Base-by-base conservation (phyloP, 1,140 invertebrate species). In the Calephelis nemesis region DNA sequence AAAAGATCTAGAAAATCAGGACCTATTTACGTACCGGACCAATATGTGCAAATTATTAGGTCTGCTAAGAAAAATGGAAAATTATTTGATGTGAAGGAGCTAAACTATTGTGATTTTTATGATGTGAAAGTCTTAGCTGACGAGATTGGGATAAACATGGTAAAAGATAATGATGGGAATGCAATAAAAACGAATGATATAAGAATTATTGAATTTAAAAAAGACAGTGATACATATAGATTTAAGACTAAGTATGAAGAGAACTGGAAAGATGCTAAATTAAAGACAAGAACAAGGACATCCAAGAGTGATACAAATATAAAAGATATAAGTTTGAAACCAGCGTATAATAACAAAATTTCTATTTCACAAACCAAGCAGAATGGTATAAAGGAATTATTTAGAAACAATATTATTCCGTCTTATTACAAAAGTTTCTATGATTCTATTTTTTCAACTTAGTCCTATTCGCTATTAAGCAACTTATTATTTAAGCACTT, bases 81-180 rank as follows among this genome's bases (percentile, higher is more conserved):
- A 62, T 40, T 62, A 62, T 62, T 40, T 40, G 60, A 62, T 30
- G 30, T 40, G 39, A 62, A 62, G 30, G 60, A 62, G 30, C 11
- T 62, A 62, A 62, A 62, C 30, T 62, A 40, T 62, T 62, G 60
- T 42, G 60, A 62, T 62, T 62, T 62, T 62, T 62, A 62, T 62
- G 60, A 62, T 12, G 11, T 62, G 60, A 62, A 62, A 62, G 30
- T 62, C 10, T 62, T 40, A 40, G 60, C 30, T 62, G 30, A 62
- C 60, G 54, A 58, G 54, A 13, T 58, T 30, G 54, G 13, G 15
- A 58, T 58, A 39, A 39, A 39, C 13, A 19, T 7, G 54, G 30
- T 62, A 13, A 42, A 62, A 62, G 60, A 62, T 62, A 62, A 62
- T 62, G 30, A 62, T 62, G 60, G 40, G 30, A 62, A 62, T 62